Evolutionary conservation across 2,888 invertebrate species (phyloP).

Genomic region (Germaria angustata): DNA sequence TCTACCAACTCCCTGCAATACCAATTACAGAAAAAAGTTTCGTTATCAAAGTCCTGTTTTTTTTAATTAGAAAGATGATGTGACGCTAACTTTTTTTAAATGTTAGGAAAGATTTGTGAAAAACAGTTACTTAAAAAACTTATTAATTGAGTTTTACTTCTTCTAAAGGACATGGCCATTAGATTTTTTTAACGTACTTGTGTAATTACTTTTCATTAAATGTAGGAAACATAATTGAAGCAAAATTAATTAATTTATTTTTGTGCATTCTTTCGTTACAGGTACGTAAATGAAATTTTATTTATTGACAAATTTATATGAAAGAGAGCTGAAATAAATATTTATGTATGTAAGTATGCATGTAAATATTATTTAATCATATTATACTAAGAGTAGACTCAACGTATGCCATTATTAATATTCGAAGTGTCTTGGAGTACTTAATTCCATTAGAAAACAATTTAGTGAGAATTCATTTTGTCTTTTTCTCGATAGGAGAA

Average conservation of each 20-base stretch:
- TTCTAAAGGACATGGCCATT: neutral
- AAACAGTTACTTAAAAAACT: conserved; percentile 12
- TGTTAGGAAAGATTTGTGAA: neutral
- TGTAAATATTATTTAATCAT: too few species aligned
- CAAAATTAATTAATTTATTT: conserved; percentile 12
- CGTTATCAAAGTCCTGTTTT: conserved; percentile 26
- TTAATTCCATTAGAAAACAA: too few species aligned
- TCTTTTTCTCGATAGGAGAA: too few species aligned
- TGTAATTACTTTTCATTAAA: neutral
- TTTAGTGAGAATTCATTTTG: too few species aligned
- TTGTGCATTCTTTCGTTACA: conserved; percentile 7
- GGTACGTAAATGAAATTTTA: conserved; percentile 18
- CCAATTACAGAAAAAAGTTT: conserved; percentile 36
- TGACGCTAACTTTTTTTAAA: conserved; percentile 15
- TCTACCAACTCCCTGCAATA: neutral
- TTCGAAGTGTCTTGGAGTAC: too few species aligned
- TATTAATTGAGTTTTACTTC: neutral
- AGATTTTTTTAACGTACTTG: too few species aligned
- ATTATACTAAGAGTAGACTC: too few species aligned
- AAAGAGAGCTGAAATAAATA: neutral
- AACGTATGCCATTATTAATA: too few species aligned
- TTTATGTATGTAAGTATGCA: neutral
- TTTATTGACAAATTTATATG: neutral
- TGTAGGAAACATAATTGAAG: neutral
- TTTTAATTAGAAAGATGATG: neutral